phyloP scores from a whole-genome alignment of 2,888 invertebrate species.

The Cheilosia scutellata region DNA sequence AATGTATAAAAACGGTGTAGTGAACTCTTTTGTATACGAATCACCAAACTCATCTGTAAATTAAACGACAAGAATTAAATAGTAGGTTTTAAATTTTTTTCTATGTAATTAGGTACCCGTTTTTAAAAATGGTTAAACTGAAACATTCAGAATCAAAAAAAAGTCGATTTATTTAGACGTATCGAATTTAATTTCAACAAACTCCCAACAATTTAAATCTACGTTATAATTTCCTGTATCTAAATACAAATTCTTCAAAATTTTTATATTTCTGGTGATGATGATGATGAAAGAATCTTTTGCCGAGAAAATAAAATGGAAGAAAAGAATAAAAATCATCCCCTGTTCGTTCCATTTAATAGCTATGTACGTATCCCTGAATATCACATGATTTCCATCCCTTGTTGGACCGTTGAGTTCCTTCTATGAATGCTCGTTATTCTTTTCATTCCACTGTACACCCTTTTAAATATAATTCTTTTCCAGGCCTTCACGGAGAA shows the following conservation, averaged over 20 bases:
- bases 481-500: not conserved
- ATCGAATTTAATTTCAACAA: too few relatives aligned
- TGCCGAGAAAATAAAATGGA: not conserved
- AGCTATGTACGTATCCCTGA: constrained; percentile 10
- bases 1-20: too few relatives aligned
- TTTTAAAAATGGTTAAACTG: too few relatives aligned
- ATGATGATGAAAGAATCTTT: not conserved
- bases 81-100: too few relatives aligned
- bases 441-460: constrained; percentile 1
- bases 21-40: too few relatives aligned
- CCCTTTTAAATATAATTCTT: constrained; percentile 8
- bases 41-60: too few relatives aligned
- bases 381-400: constrained; percentile 24
- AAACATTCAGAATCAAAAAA: too few relatives aligned
- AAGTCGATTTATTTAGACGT: too few relatives aligned
- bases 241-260: not conserved
- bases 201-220: not conserved
- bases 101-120: too few relatives aligned
- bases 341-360: constrained; percentile 31
- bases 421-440: constrained; percentile 10
- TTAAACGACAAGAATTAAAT: too few relatives aligned
- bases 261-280: not conserved
- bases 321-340: constrained; percentile 5
- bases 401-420: constrained; percentile 9
- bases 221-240: not conserved